Conservation (phyloP, 2,113 vertebrate genomes). For the Aplodontia rufa region DNA sequence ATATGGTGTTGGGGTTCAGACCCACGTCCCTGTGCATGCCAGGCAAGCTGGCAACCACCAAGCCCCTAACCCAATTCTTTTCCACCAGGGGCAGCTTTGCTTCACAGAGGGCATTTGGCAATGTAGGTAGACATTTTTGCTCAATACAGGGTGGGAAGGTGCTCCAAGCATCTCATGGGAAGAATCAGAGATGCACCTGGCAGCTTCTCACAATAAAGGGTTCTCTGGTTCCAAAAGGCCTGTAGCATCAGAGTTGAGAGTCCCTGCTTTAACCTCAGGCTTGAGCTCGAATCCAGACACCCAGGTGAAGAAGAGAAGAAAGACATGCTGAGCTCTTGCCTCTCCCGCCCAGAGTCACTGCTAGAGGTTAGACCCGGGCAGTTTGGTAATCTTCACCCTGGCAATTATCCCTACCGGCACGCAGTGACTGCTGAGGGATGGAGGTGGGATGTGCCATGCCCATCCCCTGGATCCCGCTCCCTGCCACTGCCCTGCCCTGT, state of each 20-base stretch:
- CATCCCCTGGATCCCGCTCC: too few relatives aligned
- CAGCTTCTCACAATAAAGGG: too few relatives aligned
- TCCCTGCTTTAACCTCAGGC: neutral
- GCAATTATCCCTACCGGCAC: neutral
- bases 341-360: neutral
- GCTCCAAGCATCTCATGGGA: too few relatives aligned
- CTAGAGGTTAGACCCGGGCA: neutral
- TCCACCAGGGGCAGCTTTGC: neutral
- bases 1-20: too few relatives aligned
- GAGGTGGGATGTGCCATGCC: too few relatives aligned
- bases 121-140: neutral
- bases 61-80: neutral
- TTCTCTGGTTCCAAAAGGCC: too few relatives aligned
- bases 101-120: neutral
- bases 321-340: neutral
- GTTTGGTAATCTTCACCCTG: neutral
- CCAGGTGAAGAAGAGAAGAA: neutral
- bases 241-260: neutral
- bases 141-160: too few relatives aligned
- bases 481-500: fast-evolving
- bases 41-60: too few relatives aligned
- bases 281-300: neutral
- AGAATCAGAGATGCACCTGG: neutral
- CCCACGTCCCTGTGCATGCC: too few relatives aligned
- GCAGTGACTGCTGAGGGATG: too few relatives aligned